Conservation (phyloP, 2,113 vertebrate genomes). For the Ptyas mucosa region DNA sequence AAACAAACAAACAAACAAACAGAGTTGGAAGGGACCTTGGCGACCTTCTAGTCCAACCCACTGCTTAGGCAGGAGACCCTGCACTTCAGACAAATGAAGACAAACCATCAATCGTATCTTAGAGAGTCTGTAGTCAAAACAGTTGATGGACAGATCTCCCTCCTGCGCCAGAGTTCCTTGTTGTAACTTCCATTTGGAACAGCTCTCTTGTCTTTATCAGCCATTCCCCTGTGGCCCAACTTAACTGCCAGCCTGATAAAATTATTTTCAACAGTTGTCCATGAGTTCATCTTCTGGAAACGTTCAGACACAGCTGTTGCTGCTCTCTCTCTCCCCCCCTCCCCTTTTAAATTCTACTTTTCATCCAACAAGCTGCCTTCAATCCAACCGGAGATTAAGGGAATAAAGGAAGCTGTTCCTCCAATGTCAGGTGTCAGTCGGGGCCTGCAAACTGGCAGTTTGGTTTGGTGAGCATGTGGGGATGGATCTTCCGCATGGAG, state of each 20-base stretch:
- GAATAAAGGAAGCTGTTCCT: conserved; percentile 52
- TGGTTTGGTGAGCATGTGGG: conserved; percentile 41
- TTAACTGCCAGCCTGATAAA: conserved; percentile 55
- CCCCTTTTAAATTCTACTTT: not conserved
- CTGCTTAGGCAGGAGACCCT: too few species aligned
- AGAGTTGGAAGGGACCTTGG: too few species aligned
- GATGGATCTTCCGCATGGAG: conserved; percentile 3
- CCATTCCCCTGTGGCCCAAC: conserved; percentile 55
- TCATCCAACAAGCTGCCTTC: not conserved
- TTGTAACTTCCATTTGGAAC: not conserved
- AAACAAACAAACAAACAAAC: too few species aligned
- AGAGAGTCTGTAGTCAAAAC: not conserved
- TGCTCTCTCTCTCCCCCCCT: not conserved
- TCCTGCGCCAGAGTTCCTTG: not conserved
- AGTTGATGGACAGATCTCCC: not conserved
- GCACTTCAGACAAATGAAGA: too few species aligned
- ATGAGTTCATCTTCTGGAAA: conserved; percentile 69
- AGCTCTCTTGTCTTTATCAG: conserved; percentile 46
- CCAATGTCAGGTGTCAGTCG: conserved; percentile 58
- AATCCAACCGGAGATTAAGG: conserved; percentile 48
- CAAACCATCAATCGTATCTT: not conserved
- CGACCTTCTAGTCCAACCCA: too few species aligned
- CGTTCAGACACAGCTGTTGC: conserved; percentile 63
- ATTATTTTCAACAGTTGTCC: conserved; percentile 63
- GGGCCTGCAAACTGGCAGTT: conserved; percentile 51